A percentile compares a stretch with the other conserved stretches of the same genome.
phyloP scores from a whole-genome alignment of 92 coral and sea anemone species.

The Umimayanthus kanabou region DNA sequence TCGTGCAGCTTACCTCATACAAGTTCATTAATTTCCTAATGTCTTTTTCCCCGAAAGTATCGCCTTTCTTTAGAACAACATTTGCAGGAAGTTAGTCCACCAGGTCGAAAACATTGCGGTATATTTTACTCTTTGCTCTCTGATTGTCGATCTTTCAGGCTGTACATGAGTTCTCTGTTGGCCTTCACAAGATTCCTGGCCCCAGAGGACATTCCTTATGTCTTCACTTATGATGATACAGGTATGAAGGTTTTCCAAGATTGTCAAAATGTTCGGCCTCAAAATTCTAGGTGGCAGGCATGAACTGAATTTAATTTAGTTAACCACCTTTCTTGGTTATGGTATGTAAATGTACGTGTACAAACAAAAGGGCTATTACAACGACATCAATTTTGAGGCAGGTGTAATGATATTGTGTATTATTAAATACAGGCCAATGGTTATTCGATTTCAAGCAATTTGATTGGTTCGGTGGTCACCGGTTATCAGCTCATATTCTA shows the following conservation, averaged over 20 bases:
- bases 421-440: too few species aligned
- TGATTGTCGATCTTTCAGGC: slow-evolving; percentile 41
- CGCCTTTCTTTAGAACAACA: not conserved
- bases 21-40: too few species aligned
- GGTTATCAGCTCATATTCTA: too few species aligned
- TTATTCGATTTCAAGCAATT: too few species aligned
- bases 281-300: too few species aligned
- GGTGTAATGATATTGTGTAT: too few species aligned
- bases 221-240: slow-evolving; percentile 95
- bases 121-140: not conserved
- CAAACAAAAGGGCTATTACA: too few species aligned
- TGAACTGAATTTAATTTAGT: not conserved
- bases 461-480: too few species aligned
- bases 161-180: slow-evolving; percentile 92
- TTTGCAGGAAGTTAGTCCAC: not conserved
- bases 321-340: too few species aligned
- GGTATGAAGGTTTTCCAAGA: slow-evolving; percentile 48
- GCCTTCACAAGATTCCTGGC: slow-evolving; percentile 95
- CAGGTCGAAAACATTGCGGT: not conserved
- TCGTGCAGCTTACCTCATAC: not conserved
- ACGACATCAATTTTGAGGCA: too few species aligned
- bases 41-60: not conserved
- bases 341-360: too few species aligned
- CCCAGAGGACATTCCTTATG: slow-evolving; percentile 97
- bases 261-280: not conserved